Conservation (phyloP, 2,888 invertebrate species). For the Dicyrtoma fusca region DNA sequence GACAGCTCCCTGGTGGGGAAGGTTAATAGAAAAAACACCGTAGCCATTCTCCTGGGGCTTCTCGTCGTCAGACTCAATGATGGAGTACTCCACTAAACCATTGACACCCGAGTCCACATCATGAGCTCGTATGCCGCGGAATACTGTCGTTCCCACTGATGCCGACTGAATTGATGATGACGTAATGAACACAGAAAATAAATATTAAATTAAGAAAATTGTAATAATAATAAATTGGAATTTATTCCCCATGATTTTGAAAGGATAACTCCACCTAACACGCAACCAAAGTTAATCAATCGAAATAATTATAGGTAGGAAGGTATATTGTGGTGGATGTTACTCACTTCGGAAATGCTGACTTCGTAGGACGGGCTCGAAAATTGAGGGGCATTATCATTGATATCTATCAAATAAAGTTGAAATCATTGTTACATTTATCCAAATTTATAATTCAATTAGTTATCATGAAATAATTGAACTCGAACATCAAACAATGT, state of each 20-base stretch:
- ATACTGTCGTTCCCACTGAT: slow-evolving; percentile 82
- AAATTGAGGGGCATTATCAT: slow-evolving; percentile 86
- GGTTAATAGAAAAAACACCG: slow-evolving; percentile 79
- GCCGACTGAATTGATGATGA: slow-evolving; percentile 71
- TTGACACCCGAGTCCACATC: slow-evolving; percentile 88
- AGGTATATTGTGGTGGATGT: no score
- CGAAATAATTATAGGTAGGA: no score
- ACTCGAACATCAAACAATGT: no score
- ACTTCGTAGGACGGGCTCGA: slow-evolving; percentile 81
- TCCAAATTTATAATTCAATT: no score
- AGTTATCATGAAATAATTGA: no score
- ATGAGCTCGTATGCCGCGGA: slow-evolving; percentile 75
- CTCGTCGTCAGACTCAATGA: slow-evolving; percentile 69
- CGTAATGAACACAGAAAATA: slow-evolving; percentile 1
- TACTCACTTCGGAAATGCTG: slow-evolving; percentile 79
- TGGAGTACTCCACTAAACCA: slow-evolving; percentile 83
- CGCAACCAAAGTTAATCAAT: no score
- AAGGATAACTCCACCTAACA: no score
- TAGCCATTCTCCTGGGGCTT: slow-evolving; percentile 74
- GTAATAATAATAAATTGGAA: no score
- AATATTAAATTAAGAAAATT: background rate
- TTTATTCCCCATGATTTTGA: no score
- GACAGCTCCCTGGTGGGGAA: slow-evolving; percentile 86
- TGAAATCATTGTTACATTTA: background rate
- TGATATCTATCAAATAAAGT: slow-evolving; percentile 67